A percentile compares a stretch with the other conserved stretches of the same genome.
Conservation (phyloP, 2,888 invertebrate species). For the Drosophila mettleri region DNA sequence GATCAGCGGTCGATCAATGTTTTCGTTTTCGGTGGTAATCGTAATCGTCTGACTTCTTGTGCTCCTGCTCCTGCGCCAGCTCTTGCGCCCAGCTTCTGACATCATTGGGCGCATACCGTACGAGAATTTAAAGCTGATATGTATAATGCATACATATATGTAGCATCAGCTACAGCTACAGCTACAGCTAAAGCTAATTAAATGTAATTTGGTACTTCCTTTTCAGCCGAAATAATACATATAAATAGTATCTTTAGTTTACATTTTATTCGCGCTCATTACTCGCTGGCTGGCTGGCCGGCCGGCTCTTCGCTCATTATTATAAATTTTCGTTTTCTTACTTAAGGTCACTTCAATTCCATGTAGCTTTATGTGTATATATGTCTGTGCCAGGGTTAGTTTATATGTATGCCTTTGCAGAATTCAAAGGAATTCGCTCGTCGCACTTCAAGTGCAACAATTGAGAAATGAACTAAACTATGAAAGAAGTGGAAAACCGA, state of each 20-base stretch:
- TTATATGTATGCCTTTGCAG: conserved; percentile 5
- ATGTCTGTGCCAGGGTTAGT: not conserved
- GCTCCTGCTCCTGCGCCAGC: conserved; percentile 48
- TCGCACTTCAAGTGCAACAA: conserved; percentile 52
- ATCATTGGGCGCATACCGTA: conserved; percentile 71
- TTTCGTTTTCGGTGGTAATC: conserved; percentile 77
- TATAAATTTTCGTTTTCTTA: conserved; percentile 79
- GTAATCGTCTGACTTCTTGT: conserved; percentile 75
- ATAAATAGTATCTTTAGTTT: conserved; percentile 81
- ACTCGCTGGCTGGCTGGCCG: too few relatives aligned
- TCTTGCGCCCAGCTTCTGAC: conserved; percentile 40
- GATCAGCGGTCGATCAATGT: conserved; percentile 69
- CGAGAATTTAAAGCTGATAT: conserved; percentile 70
- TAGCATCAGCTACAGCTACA: conserved; percentile 24
- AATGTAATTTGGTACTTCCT: conserved; percentile 85
- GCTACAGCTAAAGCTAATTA: conserved; percentile 81
- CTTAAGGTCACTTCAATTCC: conserved; percentile 64
- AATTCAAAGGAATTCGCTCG: conserved; percentile 72
- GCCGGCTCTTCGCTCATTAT: conserved; percentile 59
- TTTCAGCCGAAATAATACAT: conserved; percentile 83
- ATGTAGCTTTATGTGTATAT: conserved; percentile 8
- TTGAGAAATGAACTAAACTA: conserved; percentile 40
- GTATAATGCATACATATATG: conserved; percentile 40
- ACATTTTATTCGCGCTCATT: conserved; percentile 66
- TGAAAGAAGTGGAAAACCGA: conserved; percentile 26